phyloP scores from a whole-genome alignment of 2,113 vertebrate genomes.

The Dolichotis patagonum region DNA sequence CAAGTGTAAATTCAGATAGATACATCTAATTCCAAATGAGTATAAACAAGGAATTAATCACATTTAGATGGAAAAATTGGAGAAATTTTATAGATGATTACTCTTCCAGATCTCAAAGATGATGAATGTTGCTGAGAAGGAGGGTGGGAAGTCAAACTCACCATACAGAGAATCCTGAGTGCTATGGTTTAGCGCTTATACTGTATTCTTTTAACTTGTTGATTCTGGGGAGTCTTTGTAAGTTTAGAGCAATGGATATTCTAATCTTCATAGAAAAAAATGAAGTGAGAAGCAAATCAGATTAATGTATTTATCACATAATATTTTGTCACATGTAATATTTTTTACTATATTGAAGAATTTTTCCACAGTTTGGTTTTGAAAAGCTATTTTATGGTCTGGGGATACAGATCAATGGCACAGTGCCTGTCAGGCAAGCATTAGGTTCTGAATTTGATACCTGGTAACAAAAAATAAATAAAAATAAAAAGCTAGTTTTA shows the following conservation, averaged over 20 bases:
- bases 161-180: not conserved
- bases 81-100: not conserved
- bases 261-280: not conserved
- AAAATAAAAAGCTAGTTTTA: not conserved
- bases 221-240: not conserved
- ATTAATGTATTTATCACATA: not conserved
- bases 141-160: not conserved
- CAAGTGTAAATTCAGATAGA: not conserved
- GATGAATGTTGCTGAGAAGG: not conserved
- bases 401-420: too few species aligned
- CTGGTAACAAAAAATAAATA: too few species aligned
- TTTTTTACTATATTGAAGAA: not conserved
- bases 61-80: not conserved
- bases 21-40: not conserved
- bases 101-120: not conserved
- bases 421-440: too few species aligned
- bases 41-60: not conserved
- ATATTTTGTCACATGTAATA: not conserved
- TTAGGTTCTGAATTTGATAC: too few species aligned
- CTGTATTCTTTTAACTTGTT: not conserved
- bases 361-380: not conserved
- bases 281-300: not conserved
- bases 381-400: not conserved
- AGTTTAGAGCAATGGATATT: not conserved
- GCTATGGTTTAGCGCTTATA: not conserved